Evolutionary conservation across 2,888 invertebrate species (phyloP).

Genomic region (Fragum whitleyi): DNA sequence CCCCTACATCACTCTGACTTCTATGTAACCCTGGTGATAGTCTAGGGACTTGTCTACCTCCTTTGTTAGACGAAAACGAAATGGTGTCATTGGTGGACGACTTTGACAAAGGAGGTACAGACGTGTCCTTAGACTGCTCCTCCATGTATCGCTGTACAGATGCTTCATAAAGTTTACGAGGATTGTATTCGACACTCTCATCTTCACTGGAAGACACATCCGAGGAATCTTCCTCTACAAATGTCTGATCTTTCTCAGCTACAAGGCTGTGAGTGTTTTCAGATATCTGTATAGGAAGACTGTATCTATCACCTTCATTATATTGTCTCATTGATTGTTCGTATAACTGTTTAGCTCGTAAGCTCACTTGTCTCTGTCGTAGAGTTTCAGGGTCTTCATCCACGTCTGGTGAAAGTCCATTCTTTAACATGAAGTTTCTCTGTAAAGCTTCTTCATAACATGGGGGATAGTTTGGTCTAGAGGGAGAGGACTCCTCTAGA

Average conservation of each 20-base stretch:
- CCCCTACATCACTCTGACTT: slow-evolving; percentile 67
- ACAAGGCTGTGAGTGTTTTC: slow-evolving; percentile 61
- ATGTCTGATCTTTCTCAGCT: slow-evolving; percentile 38
- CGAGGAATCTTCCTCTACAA: slow-evolving; percentile 46
- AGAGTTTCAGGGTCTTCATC: slow-evolving; percentile 66
- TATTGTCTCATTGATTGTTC: slow-evolving; percentile 74
- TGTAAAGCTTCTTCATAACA: slow-evolving; percentile 80
- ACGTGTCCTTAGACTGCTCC: slow-evolving; percentile 49
- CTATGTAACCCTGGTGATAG: slow-evolving; percentile 48
- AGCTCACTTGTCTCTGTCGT: slow-evolving; percentile 76
- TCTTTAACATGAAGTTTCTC: slow-evolving; percentile 73
- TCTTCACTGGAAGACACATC: slow-evolving; percentile 55
- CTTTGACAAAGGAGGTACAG: slow-evolving; percentile 55
- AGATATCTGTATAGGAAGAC: slow-evolving; percentile 52
- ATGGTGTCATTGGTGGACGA: slow-evolving; percentile 25
- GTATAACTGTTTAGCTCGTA: slow-evolving; percentile 78
- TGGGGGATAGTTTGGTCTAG: slow-evolving; percentile 78
- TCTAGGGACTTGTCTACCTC: slow-evolving; percentile 20
- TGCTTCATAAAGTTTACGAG: slow-evolving; percentile 76
- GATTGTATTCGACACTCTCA: slow-evolving; percentile 54
- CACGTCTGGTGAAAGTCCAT: slow-evolving; percentile 66
- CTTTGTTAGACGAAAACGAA: slow-evolving; percentile 56
- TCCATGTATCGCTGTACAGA: slow-evolving; percentile 74
- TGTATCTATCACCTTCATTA: slow-evolving; percentile 57
- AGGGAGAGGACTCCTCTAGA: slow-evolving; percentile 32